Percentiles rank a stretch among this genome's conserved stretches.
These are phyloP conservation scores for Huso huso DNA, from an alignment of 2,797 vertebrate genomes.

Conservation along the genomic window DNA sequence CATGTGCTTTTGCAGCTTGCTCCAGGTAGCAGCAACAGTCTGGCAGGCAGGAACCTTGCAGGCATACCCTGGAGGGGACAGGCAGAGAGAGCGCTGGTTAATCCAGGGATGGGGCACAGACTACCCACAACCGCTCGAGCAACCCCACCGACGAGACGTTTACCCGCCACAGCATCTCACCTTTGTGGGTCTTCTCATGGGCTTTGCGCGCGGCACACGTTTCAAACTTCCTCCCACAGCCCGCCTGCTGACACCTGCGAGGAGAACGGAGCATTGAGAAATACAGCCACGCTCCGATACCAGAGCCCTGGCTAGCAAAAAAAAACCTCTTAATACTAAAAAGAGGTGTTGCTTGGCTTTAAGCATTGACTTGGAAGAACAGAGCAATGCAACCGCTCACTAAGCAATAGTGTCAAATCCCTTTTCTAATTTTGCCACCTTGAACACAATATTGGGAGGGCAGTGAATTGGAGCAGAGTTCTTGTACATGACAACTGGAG, in stretches of 20 bases:
- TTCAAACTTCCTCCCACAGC: conserved; percentile 46
- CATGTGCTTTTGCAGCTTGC: conserved; percentile 51
- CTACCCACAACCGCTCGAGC: neutral
- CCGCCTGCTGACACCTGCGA: conserved; percentile 47
- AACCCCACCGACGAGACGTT: neutral
- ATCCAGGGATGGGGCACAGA: neutral
- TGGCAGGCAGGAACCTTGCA: conserved; percentile 49
- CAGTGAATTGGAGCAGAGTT: neutral
- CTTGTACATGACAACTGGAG: neutral
- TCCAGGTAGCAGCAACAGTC: conserved; percentile 50
- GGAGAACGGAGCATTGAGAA: neutral
- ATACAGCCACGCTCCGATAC: neutral
- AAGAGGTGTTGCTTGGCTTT: neutral
- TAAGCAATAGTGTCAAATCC: neutral
- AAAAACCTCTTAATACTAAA: neutral
- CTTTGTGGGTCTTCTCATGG: conserved; percentile 59
- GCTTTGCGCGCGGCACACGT: conserved; percentile 45
- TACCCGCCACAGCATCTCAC: conserved; percentile 31
- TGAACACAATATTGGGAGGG: neutral
- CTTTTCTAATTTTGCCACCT: neutral
- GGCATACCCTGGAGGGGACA: conserved; percentile 50
- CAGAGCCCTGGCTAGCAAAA: neutral
- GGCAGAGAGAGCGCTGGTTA: neutral
- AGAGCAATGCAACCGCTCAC: neutral
- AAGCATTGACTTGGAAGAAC: neutral